Conservation (phyloP, 1,140 invertebrate genomes). For the Drosophila teissieri region DNA sequence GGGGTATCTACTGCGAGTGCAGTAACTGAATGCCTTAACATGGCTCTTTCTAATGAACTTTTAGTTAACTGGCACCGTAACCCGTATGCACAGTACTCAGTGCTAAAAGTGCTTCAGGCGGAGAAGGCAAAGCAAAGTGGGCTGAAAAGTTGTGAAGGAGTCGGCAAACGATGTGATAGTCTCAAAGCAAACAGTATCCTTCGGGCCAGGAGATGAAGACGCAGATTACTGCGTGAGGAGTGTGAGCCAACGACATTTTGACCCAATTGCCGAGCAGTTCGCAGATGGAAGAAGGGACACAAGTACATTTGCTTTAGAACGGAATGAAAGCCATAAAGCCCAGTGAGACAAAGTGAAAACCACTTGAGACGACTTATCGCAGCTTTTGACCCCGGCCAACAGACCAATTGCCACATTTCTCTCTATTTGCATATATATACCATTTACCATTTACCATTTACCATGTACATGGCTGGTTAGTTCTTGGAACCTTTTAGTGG, state of each 20-base stretch:
- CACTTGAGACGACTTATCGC: slow-evolving; percentile 7
- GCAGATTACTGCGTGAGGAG: slow-evolving; percentile 10
- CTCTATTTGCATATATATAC: not conserved
- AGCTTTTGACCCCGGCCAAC: not conserved
- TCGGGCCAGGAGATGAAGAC: slow-evolving; percentile 4
- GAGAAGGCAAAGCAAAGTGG: not conserved
- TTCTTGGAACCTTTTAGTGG: not conserved
- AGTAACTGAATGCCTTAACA: too few relatives aligned
- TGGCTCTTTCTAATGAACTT: too few relatives aligned
- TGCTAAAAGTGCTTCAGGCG: not conserved
- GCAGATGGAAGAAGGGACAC: too few relatives aligned
- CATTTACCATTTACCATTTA: too few relatives aligned
- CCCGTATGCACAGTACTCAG: not conserved
- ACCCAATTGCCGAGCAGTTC: slow-evolving; percentile 11
- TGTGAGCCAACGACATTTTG: slow-evolving; percentile 8
- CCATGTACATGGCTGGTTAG: too few relatives aligned
- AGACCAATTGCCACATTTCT: not conserved
- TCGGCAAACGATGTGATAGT: slow-evolving; percentile 7
- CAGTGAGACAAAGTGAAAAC: slow-evolving; percentile 4
- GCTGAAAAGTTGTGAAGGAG: slow-evolving; percentile 8
- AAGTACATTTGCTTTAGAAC: not conserved
- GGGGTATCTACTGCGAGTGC: not conserved
- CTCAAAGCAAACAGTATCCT: slow-evolving; percentile 12
- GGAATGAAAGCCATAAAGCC: not conserved
- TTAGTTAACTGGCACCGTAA: too few relatives aligned